phyloP scores from a whole-genome alignment of 2,888 invertebrate species.

The Philhelius pedissequus region DNA sequence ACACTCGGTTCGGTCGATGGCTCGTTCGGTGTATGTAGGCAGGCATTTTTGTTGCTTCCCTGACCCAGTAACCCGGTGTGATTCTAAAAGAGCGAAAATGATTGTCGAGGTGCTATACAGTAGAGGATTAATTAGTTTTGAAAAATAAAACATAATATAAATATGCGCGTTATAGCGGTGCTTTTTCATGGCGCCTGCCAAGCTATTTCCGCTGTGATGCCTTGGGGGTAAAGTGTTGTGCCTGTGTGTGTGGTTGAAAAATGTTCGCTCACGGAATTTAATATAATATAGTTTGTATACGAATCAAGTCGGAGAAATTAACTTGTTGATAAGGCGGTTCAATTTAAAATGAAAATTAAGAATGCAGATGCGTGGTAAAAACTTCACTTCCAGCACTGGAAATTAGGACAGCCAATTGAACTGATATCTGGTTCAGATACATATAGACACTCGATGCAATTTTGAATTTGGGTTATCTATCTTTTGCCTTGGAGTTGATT shows the following conservation, averaged over 20 bases:
- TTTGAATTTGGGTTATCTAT: neutral
- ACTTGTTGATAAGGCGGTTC: neutral
- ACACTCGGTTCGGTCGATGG: conserved; percentile 20
- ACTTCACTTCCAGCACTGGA: neutral
- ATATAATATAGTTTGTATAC: neutral
- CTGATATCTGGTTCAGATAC: too few relatives aligned
- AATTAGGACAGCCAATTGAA: neutral
- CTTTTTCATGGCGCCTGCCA: neutral
- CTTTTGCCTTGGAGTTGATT: neutral
- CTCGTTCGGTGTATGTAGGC: neutral
- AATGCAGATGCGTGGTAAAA: neutral
- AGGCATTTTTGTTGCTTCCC: conserved; percentile 3
- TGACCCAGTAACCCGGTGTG: conserved; percentile 59
- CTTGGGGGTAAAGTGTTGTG: neutral
- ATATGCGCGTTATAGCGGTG: neutral
- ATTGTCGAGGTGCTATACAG: conserved; percentile 17
- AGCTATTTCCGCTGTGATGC: neutral
- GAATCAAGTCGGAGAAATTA: neutral
- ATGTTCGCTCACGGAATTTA: neutral
- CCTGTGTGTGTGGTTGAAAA: neutral
- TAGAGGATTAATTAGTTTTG: conserved; percentile 50
- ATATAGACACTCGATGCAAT: too few relatives aligned
- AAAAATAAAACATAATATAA: conserved; percentile 15
- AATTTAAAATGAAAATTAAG: neutral
- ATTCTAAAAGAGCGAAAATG: neutral